A percentile compares a stretch with the other conserved stretches of the same genome.
Conservation (phyloP, 2,888 invertebrate species). For the Pemphredon lugubris region DNA sequence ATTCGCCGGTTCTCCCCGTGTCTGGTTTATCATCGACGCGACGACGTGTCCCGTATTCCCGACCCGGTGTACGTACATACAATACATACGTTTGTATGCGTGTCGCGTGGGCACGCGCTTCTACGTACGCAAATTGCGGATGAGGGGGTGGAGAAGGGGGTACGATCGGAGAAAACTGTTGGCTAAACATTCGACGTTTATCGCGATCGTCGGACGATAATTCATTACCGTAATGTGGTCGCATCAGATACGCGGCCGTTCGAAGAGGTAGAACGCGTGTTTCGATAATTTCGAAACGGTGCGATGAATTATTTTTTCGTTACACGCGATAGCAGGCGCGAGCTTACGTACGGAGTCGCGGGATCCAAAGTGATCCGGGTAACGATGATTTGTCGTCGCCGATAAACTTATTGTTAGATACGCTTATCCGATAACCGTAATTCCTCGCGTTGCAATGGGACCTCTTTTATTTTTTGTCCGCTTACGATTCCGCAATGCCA, state of each 20-base stretch:
- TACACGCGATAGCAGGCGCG: conserved; percentile 23
- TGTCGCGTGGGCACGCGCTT: conserved; percentile 38
- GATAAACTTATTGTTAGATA: neutral
- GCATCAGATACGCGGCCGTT: conserved; percentile 53
- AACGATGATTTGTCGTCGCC: neutral
- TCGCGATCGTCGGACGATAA: conserved; percentile 74
- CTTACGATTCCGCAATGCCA: too few relatives aligned
- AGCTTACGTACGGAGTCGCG: neutral
- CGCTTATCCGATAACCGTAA: too few relatives aligned
- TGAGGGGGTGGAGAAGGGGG: conserved; percentile 8
- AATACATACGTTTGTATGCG: neutral
- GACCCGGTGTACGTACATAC: too few relatives aligned
- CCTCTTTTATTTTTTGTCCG: too few relatives aligned
- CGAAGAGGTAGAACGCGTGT: conserved; percentile 1
- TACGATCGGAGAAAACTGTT: conserved; percentile 71
- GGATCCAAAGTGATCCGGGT: neutral
- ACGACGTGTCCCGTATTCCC: neutral
- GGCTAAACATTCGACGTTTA: conserved; percentile 77
- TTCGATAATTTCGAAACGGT: conserved; percentile 24
- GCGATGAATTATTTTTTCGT: conserved; percentile 24
- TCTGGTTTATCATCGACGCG: conserved; percentile 4
- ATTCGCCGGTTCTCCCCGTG: conserved; percentile 11
- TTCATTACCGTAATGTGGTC: conserved; percentile 68
- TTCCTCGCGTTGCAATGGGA: too few relatives aligned
- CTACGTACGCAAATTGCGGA: conserved; percentile 45